Percentiles rank a stretch among this genome's conserved stretches.
phyloP scores from a whole-genome alignment of 1,140 invertebrate species.

The Aphis gossypii region DNA sequence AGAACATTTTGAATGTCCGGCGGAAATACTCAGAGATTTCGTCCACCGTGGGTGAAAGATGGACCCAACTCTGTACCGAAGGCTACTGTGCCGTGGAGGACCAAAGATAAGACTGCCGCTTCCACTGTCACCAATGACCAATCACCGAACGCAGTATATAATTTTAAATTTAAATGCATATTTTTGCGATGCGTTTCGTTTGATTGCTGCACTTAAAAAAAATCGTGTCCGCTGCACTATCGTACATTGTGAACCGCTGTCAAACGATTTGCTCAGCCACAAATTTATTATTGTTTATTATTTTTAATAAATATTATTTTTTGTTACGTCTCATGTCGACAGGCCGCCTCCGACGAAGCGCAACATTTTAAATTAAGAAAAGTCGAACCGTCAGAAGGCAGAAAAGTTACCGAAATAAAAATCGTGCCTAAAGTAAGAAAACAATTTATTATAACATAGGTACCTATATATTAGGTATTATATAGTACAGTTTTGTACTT shows the following conservation, averaged over 20 bases:
- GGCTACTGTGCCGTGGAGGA: constrained; percentile 70
- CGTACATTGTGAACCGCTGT: not conserved
- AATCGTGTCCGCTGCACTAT: not conserved
- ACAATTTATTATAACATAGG: not conserved
- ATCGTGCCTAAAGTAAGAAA: constrained; percentile 45
- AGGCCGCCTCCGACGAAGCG: constrained; percentile 28
- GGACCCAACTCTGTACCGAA: constrained; percentile 67
- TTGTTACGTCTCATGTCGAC: not conserved
- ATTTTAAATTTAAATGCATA: constrained; percentile 11
- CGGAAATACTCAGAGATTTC: constrained; percentile 68
- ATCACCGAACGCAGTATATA: constrained; percentile 32
- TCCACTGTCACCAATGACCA: not conserved
- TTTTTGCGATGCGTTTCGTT: not conserved
- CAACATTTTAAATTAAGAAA: constrained; percentile 54
- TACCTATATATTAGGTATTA: not conserved
- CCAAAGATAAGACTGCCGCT: constrained; percentile 63
- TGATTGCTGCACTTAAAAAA: not conserved
- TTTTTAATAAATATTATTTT: not conserved
- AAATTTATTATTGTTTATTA: not conserved
- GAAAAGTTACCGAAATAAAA: constrained; percentile 55
- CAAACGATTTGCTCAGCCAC: not conserved
- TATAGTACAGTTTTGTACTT: not conserved
- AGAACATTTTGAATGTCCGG: constrained; percentile 41
- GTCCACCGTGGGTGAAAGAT: constrained; percentile 83
- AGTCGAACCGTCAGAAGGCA: constrained; percentile 32